Base-by-base conservation (phyloP, 2,888 invertebrate genomes). In the Trichopria drosophilae region DNA sequence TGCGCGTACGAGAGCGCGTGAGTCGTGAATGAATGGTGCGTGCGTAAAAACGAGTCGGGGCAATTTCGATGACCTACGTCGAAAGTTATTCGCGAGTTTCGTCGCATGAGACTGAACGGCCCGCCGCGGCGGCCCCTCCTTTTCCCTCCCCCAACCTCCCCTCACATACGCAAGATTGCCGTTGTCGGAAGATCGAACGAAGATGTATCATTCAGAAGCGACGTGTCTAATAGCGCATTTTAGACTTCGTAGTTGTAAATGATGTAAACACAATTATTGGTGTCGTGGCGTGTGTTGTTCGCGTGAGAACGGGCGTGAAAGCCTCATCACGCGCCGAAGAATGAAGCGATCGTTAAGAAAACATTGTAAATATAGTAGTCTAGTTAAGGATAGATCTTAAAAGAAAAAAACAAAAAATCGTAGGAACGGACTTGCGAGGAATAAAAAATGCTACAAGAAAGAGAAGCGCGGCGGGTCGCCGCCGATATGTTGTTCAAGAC, bases 101-200 rank as follows among this genome's bases (percentile, higher is more conserved):
- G 65, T 71, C 66, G 51, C 45, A 67, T 71, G 72, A 73, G 73
- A 73, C 72, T 73, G 73, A 73, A 51, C 65, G 71, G 70, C 64
- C 68, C 65, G 61, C 61, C 63, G 64, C 62, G 68, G 67, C 68
- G 66, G 55, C 51, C 52, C 52, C 48, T 55, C 53, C n/a, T n/a
- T n/a, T n/a, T n/a, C n/a, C 51, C 43, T 47, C 45, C 44, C 39
- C n/a, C 10, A 13, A 28, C 13, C 12, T 23, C 15, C 19, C 23
- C 26, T 16, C 16, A n/a, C 20, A 6, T 23, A 32, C 35, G 29
- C 13, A 18, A 69, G 71, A 69, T 70, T 67, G 68, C 68, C 66
- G 64, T 68, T 65, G 64, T 60, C 65, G 66, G 65, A 67, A 64
- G 66, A 66, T 64, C 59, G 59, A 62, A 60, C 54, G 58, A 58